These are phyloP conservation scores for Nomada hirtipes DNA, from an alignment of 2,888 invertebrate species.

Conservation along the genomic window DNA sequence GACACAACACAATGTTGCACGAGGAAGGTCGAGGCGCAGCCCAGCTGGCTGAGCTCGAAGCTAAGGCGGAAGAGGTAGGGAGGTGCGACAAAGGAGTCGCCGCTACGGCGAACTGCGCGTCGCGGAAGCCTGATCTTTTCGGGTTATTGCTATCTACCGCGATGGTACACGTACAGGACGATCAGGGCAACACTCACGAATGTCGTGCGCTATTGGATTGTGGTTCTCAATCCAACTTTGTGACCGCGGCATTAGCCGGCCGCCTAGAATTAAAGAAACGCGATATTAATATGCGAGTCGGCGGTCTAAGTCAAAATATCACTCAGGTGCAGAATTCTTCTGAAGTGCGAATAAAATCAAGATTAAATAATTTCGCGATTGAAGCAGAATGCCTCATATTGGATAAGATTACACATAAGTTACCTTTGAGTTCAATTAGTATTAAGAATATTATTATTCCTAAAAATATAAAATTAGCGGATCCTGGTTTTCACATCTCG, in stretches of 20 bases:
- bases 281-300: background rate
- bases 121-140: background rate
- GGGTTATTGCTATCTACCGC: constrained; percentile 4
- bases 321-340: background rate
- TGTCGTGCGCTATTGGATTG: too few species aligned
- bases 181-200: background rate
- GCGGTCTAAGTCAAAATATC: background rate
- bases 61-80: too few species aligned
- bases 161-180: background rate
- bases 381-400: background rate
- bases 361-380: background rate
- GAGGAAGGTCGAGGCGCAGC: too few species aligned
- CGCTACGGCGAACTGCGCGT: background rate
- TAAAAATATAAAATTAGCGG: background rate
- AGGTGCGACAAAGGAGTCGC: background rate
- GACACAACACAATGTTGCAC: too few species aligned
- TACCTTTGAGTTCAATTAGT: background rate
- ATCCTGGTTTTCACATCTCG: background rate
- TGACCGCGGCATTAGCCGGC: background rate
- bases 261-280: background rate
- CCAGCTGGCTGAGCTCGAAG: too few species aligned
- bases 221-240: background rate
- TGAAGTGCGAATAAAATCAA: background rate
- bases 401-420: background rate
- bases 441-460: background rate